Evolutionary conservation across 2,797 vertebrate genomes (phyloP).

Genomic region (Morelia viridis): DNA sequence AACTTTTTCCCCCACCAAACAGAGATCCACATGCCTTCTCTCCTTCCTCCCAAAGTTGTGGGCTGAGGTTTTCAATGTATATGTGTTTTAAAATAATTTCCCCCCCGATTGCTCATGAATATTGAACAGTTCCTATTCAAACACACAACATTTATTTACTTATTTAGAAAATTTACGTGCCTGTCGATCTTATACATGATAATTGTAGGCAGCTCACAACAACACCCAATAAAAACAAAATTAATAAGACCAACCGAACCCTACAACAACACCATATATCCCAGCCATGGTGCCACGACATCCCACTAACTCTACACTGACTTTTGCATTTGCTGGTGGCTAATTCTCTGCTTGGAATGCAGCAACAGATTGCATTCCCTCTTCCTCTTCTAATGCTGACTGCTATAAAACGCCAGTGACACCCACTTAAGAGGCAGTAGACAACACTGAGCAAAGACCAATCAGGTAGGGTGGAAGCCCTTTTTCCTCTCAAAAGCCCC

Average conservation of each 20-base stretch:
- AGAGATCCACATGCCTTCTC: not conserved
- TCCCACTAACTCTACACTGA: not conserved
- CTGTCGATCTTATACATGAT: not conserved
- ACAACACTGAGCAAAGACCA: not conserved
- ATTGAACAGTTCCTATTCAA: slow-evolving; percentile 33
- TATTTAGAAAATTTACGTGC: not conserved
- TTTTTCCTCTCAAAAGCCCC: not conserved
- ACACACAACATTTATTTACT: not conserved
- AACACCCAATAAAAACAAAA: not conserved
- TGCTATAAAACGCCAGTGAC: not conserved
- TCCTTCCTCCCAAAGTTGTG: not conserved
- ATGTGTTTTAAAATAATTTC: not conserved
- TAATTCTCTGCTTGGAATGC: not conserved
- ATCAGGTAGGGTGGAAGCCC: no score
- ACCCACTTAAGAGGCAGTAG: not conserved
- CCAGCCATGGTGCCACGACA: not conserved
- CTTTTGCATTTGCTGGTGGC: not conserved
- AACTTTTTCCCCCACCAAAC: not conserved
- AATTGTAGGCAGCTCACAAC: not conserved
- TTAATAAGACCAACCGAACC: not conserved
- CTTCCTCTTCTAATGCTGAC: not conserved
- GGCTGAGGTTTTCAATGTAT: not conserved
- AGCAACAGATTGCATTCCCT: no score
- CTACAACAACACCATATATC: not conserved
- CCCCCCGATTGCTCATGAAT: slow-evolving; percentile 21